Evolutionary conservation across 2,113 vertebrate species (phyloP).

Genomic region (Zosterops pallidus): DNA sequence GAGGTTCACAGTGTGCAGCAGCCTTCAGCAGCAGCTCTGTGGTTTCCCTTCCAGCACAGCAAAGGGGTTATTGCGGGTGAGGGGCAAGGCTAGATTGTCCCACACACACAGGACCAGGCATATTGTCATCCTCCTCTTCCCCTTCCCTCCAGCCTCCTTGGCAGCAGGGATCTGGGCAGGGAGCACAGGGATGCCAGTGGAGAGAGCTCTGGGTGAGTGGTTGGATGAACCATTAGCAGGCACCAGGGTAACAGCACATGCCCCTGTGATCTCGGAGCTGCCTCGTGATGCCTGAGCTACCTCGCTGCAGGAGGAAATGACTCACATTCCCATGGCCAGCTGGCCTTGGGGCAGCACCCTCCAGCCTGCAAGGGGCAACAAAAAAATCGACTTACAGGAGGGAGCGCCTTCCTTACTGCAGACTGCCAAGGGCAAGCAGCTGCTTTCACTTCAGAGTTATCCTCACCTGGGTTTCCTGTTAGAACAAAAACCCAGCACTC

Average conservation of each 20-base stretch:
- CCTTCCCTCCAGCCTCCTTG: neutral
- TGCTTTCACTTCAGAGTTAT: neutral
- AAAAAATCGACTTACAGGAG: neutral
- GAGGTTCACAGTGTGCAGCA: neutral
- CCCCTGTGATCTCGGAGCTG: neutral
- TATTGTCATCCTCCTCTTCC: neutral
- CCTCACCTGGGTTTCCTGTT: neutral
- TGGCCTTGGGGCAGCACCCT: neutral
- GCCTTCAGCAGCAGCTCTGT: neutral
- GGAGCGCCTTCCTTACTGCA: neutral
- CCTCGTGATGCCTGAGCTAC: constrained; percentile 30
- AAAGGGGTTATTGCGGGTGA: neutral
- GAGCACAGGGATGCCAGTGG: neutral
- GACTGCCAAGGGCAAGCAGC: neutral
- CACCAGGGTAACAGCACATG: neutral
- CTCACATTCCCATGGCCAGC: neutral
- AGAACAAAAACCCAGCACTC: neutral
- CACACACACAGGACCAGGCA: neutral
- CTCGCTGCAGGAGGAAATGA: constrained; percentile 33
- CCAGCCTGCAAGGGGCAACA: neutral
- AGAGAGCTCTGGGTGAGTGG: neutral
- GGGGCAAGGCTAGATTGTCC: neutral
- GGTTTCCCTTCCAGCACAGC: neutral
- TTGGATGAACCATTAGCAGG: neutral
- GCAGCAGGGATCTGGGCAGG: neutral